Evolutionary conservation across 2,797 vertebrate species (phyloP).

Genomic region (Sparus aurata): DNA sequence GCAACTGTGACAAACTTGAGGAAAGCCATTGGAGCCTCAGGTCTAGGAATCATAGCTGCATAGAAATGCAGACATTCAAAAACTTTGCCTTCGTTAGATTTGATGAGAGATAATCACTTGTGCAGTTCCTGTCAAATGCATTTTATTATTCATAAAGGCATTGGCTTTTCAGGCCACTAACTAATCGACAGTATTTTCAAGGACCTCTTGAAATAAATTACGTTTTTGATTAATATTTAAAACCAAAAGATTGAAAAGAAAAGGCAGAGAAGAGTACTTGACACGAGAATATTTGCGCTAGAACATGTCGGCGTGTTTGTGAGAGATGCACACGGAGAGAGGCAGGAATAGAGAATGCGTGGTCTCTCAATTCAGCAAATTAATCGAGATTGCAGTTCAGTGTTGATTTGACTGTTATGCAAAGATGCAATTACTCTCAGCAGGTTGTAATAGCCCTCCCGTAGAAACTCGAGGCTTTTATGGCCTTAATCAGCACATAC

Average conservation of each 20-base stretch:
- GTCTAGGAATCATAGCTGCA: neutral
- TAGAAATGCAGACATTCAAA: neutral
- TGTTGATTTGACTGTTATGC: slow-evolving; percentile 65
- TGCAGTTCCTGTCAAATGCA: slow-evolving; percentile 21
- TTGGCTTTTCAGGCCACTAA: slow-evolving; percentile 43
- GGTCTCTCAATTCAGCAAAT: slow-evolving; percentile 32
- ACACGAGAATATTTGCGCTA: neutral
- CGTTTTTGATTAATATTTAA: slow-evolving; percentile 70
- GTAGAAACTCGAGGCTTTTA: slow-evolving; percentile 49
- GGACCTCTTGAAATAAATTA: slow-evolving; percentile 72
- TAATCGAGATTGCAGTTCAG: slow-evolving; percentile 67
- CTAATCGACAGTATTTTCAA: slow-evolving; percentile 63
- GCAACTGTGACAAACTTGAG: neutral
- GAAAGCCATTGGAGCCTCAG: neutral
- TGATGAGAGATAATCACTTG: slow-evolving; percentile 2
- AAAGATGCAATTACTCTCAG: slow-evolving; percentile 58
- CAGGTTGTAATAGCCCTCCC: slow-evolving; percentile 52
- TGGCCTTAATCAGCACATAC: slow-evolving; percentile 41
- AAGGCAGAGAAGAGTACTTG: slow-evolving; percentile 40
- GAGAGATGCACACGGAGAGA: slow-evolving; percentile 22
- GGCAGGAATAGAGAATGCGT: neutral
- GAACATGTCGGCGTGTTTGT: slow-evolving; percentile 32
- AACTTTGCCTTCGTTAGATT: slow-evolving; percentile 30
- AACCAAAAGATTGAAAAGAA: slow-evolving; percentile 56
- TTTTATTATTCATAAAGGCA: slow-evolving; percentile 61